Conservation (phyloP, 2,113 vertebrate genomes). For the Elaphurus davidianus region DNA sequence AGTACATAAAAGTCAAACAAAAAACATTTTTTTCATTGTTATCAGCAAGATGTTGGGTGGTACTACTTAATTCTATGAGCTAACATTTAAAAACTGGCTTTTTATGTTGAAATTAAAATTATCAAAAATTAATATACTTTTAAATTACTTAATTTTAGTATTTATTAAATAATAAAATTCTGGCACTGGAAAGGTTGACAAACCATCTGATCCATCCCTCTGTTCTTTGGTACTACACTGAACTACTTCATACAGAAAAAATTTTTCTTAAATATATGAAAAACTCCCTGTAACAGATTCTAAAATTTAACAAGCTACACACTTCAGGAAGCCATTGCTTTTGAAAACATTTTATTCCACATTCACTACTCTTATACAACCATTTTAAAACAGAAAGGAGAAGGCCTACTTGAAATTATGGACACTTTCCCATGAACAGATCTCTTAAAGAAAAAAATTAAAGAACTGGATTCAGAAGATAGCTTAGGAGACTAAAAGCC, state of each 20-base stretch:
- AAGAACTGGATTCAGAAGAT: not conserved
- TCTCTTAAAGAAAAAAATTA: not conserved
- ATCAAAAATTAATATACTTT: not conserved
- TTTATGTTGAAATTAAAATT: not conserved
- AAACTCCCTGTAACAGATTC: not conserved
- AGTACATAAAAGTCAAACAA: not conserved
- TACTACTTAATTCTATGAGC: not conserved
- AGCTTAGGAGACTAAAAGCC: not conserved
- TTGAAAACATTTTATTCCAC: not conserved
- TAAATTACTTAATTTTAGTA: not conserved
- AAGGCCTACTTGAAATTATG: not conserved
- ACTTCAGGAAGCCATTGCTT: not conserved
- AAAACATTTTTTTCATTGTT: not conserved
- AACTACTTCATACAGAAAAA: not conserved
- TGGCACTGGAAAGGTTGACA: not conserved
- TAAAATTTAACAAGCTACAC: not conserved
- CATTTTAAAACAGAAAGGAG: not conserved
- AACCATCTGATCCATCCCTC: not conserved
- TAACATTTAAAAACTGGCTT: not conserved
- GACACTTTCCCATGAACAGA: not conserved
- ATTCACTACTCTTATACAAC: not conserved
- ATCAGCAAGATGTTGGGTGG: not conserved
- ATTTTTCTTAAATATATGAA: not conserved
- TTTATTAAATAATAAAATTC: slow-evolving; percentile 36
- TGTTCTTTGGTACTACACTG: not conserved